These are phyloP conservation scores for Zaprionus capensis DNA, from an alignment of 1,140 invertebrate genomes.

Conservation along the genomic window DNA sequence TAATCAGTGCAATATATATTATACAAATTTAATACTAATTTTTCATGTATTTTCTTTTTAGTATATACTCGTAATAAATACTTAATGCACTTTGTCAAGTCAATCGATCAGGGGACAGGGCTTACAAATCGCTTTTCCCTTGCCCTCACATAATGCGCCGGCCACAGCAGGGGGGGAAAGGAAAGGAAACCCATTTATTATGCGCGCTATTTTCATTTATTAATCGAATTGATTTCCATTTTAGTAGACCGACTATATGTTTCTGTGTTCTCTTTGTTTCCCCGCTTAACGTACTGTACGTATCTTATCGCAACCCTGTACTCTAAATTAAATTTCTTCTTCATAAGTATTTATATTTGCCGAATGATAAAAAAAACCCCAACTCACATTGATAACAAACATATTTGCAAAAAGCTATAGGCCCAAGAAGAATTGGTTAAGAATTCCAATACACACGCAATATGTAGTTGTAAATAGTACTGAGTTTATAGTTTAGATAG, in stretches of 20 bases:
- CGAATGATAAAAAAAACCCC: conserved; percentile 41
- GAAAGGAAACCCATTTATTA: conserved; percentile 20
- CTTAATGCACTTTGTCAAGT: neutral
- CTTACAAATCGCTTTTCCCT: neutral
- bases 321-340: conserved; percentile 69
- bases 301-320: conserved; percentile 53
- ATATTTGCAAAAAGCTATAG: conserved; percentile 23
- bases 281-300: conserved; percentile 2
- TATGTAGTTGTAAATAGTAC: conserved; percentile 25
- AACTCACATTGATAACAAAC: conserved; percentile 29
- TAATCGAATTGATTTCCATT: conserved; percentile 22
- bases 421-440: neutral
- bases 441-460: neutral
- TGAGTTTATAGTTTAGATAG: neutral
- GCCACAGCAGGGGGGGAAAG: neutral
- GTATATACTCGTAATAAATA: neutral
- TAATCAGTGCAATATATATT: neutral
- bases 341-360: conserved; percentile 41
- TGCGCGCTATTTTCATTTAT: conserved; percentile 34
- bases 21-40: neutral
- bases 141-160: neutral
- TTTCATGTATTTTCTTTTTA: neutral
- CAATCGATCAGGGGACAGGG: conserved; percentile 28
- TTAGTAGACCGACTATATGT: conserved; percentile 4
- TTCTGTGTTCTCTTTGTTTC: neutral